Base-by-base conservation (phyloP, 2,113 vertebrate species). In the Hippotragus niger region DNA sequence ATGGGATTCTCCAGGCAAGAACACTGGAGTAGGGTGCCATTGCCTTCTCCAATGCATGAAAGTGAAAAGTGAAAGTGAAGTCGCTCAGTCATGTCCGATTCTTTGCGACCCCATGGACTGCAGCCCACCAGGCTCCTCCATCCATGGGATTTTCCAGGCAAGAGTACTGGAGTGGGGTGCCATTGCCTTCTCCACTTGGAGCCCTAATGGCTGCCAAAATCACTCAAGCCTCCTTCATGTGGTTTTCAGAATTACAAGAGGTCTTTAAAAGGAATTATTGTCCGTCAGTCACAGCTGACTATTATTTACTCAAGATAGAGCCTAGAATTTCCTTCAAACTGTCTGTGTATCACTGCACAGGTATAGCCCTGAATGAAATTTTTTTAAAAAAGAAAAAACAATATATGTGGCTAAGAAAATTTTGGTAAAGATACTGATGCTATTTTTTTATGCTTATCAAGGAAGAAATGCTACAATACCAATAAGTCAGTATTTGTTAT, bases 281-380 rank as follows among this genome's bases (percentile, higher is more conserved):
- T 52, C 67, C 40, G 17, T 64, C 50, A 71, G 57, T 74, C 27
- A 9, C 6, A 88, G 84, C 83, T 96, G 91, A 88, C 25, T 80
- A 27, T 96, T 94, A 88, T 95, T 98, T 93, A 97, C 50, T 62
- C 27, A 74, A 97, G 36, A 96, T 40, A 87, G 10, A 91, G 97
- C 55, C 7, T 21, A 96, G 81, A 96, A 87, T 60, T 93, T 92
- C 67, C 13, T 91, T 80, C n/a, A 60, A 71, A 80, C 19, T 36
- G 1, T 80, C 13, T 55, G 16, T 29, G 23, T 76, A 16, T 76
- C 85, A 60, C 43, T 71, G 43, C 5, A 23, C 5, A 96, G 89
- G 36, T 80, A 62, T 89, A 23, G 40, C 31, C 1, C 1, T 87
- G 40, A 95, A 45, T 91, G 40, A 52, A 40, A 94, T 62, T 55